Evolutionary conservation across 2,888 invertebrate species (phyloP).

Genomic region (Allacma fusca): DNA sequence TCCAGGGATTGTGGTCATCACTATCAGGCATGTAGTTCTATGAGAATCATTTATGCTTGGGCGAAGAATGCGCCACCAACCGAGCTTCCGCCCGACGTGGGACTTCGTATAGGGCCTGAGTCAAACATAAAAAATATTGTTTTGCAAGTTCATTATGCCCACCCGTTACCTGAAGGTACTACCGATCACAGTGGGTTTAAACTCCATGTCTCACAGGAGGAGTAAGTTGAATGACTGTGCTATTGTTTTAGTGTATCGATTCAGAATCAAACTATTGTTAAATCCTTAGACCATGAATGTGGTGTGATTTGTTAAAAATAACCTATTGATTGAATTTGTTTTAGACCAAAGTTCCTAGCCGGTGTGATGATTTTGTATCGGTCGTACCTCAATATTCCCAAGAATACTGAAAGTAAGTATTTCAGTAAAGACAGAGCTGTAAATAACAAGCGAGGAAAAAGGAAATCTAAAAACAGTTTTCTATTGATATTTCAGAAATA

Average conservation of each 20-base stretch:
- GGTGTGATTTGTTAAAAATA: too few relatives aligned
- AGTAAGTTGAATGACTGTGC: slow-evolving; percentile 48
- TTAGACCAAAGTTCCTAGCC: slow-evolving; percentile 59
- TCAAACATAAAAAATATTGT: slow-evolving; percentile 68
- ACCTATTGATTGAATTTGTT: too few relatives aligned
- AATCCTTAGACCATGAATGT: too few relatives aligned
- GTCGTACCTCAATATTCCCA: slow-evolving; percentile 53
- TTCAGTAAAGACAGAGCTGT: neutral
- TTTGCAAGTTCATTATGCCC: slow-evolving; percentile 69
- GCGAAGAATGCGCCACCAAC: slow-evolving; percentile 70
- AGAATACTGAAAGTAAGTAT: slow-evolving; percentile 56
- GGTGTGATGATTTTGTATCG: slow-evolving; percentile 60
- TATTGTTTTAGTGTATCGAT: too few relatives aligned
- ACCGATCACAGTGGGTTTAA: slow-evolving; percentile 58
- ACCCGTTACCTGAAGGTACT: slow-evolving; percentile 61
- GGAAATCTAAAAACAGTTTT: too few relatives aligned
- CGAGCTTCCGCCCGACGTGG: slow-evolving; percentile 68
- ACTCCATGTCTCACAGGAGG: slow-evolving; percentile 50
- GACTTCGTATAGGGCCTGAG: slow-evolving; percentile 68
- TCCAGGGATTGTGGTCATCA: slow-evolving; percentile 67
- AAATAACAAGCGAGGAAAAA: too few relatives aligned
- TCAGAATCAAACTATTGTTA: too few relatives aligned
- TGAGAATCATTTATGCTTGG: slow-evolving; percentile 70
- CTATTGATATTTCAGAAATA: slow-evolving; percentile 63
- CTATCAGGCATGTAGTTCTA: slow-evolving; percentile 63